Evolutionary conservation across 2,797 vertebrate species (phyloP).

Genomic region (Typhlichthys subterraneus): DNA sequence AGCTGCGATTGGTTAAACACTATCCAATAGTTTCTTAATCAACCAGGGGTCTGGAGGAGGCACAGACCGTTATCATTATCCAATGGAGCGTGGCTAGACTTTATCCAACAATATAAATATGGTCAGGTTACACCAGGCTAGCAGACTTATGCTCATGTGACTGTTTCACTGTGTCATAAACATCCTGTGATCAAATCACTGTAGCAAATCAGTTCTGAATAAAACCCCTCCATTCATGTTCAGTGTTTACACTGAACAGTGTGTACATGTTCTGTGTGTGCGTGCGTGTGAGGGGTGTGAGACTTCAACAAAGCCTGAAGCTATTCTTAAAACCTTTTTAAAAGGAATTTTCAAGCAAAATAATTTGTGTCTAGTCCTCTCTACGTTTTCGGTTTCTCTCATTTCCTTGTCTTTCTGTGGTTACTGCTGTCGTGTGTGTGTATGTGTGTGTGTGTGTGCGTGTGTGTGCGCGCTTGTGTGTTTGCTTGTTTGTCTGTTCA

Average conservation of each 20-base stretch:
- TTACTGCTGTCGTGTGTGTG: neutral
- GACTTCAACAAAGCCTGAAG: neutral
- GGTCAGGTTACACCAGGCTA: no score
- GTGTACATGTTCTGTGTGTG: slow-evolving; percentile 10
- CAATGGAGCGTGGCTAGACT: no score
- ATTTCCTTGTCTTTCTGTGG: neutral
- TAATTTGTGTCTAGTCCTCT: neutral
- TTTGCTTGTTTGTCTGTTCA: slow-evolving; percentile 40
- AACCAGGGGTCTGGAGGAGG: no score
- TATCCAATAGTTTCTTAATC: no score
- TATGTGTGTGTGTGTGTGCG: neutral
- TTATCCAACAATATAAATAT: no score
- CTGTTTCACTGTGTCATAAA: slow-evolving; percentile 9
- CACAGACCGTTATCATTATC: no score
- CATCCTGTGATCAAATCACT: slow-evolving; percentile 43
- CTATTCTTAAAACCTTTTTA: slow-evolving; percentile 10
- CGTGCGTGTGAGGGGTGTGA: neutral
- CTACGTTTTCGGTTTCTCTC: neutral
- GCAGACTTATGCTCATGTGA: slow-evolving; percentile 40
- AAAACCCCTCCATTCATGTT: neutral
- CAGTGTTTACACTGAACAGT: slow-evolving; percentile 6
- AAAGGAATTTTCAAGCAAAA: slow-evolving; percentile 12
- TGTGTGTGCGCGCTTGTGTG: slow-evolving; percentile 19
- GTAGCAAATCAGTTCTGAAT: neutral
- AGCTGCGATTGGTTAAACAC: no score